Conservation (phyloP, 30 jellyfish, hydroid and myxozoan species). For the Hydra vulgaris region DNA sequence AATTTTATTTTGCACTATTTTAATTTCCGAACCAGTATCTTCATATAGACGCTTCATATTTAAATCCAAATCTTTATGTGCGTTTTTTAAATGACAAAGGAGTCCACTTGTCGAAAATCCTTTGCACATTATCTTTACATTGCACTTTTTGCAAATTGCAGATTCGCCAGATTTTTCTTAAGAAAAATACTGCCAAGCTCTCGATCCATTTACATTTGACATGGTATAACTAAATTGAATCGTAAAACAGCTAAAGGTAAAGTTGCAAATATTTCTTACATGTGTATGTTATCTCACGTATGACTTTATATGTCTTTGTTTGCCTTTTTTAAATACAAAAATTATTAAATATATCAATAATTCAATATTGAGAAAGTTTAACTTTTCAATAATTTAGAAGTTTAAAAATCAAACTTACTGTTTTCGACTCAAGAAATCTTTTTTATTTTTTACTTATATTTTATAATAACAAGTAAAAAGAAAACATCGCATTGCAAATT, state of each 20-base stretch:
- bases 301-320: too few relatives aligned
- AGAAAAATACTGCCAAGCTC: not conserved
- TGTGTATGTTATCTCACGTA: not conserved
- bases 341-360: too few relatives aligned
- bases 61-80: not conserved
- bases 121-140: not conserved
- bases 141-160: too few relatives aligned
- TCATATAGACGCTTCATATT: not conserved
- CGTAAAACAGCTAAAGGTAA: not conserved
- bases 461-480: not conserved
- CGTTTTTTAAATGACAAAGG: not conserved
- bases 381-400: too few relatives aligned
- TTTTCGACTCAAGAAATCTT: not conserved
- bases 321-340: too few relatives aligned
- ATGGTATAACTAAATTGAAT: too few relatives aligned
- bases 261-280: too few relatives aligned
- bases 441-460: too few relatives aligned
- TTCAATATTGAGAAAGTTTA: too few relatives aligned
- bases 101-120: not conserved
- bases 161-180: not conserved
- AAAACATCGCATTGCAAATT: not conserved
- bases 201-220: not conserved
- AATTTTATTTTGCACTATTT: not conserved
- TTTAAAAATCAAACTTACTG: not conserved
- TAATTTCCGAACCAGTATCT: not conserved